Evolutionary conservation across 2,797 vertebrate genomes (phyloP).

Genomic region (Chrosomus eos): DNA sequence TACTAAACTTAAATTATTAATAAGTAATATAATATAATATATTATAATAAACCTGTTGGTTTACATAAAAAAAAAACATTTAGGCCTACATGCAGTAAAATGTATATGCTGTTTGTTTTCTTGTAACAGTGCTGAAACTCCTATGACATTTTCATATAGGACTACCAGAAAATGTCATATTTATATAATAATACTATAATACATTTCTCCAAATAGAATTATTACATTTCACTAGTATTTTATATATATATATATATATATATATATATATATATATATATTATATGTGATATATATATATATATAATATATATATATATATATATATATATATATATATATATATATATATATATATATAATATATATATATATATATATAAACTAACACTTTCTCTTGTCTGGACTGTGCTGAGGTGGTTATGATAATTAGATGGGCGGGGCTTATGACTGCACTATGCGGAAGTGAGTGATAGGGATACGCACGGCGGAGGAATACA

Average conservation of each 20-base stretch:
- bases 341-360: background rate
- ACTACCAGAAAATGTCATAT: background rate
- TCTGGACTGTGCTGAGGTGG: background rate
- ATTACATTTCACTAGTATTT: background rate
- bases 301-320: background rate
- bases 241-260: background rate
- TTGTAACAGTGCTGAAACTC: background rate
- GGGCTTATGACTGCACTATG: conserved; percentile 35
- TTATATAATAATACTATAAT: too few relatives aligned
- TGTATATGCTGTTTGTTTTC: background rate
- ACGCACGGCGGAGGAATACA: conserved; percentile 76
- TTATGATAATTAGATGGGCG: conserved; percentile 32
- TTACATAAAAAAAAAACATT: background rate
- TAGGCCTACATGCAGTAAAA: background rate
- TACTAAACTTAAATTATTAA: background rate
- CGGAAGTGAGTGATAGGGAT: conserved; percentile 51
- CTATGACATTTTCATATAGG: background rate
- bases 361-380: background rate
- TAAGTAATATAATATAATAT: background rate
- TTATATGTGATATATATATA: background rate
- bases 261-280: background rate
- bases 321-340: background rate
- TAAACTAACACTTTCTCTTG: background rate
- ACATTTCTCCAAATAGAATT: background rate
- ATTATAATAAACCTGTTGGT: background rate